These are phyloP conservation scores for Chouioia cunea DNA, from an alignment of 2,888 invertebrate genomes.

Conservation along the genomic window DNA sequence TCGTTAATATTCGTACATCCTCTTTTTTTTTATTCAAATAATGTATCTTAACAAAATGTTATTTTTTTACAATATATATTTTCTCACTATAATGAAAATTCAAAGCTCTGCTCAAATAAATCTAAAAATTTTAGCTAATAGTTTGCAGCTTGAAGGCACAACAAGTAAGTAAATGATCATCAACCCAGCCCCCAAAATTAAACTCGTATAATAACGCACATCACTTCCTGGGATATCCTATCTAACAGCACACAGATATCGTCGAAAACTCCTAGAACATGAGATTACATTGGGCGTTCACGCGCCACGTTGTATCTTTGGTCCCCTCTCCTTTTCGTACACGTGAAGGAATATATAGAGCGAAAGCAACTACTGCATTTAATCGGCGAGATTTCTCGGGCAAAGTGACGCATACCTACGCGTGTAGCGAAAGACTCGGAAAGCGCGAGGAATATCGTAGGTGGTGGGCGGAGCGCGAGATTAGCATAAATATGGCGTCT, in stretches of 20 bases:
- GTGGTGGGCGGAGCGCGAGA: conserved; percentile 51
- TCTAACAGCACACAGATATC: conserved; percentile 29
- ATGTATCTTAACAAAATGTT: too few species aligned
- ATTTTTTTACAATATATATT: too few species aligned
- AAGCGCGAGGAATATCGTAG: conserved; percentile 25
- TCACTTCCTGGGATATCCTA: conserved; percentile 13
- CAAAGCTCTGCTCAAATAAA: not conserved
- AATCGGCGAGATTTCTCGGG: conserved; percentile 16
- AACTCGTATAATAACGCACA: conserved; percentile 18
- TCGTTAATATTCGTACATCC: too few species aligned
- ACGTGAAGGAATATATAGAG: too few species aligned
- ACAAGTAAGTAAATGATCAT: conserved; percentile 3
- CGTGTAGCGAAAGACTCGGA: conserved; percentile 19
- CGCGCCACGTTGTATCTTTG: not conserved
- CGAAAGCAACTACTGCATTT: too few species aligned
- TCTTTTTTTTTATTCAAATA: too few species aligned
- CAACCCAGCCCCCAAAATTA: conserved; percentile 29
- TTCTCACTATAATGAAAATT: not conserved
- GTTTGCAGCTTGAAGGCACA: not conserved
- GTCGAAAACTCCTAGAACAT: conserved; percentile 18
- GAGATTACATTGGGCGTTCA: conserved; percentile 24
- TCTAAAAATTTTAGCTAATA: too few species aligned
- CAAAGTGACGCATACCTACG: conserved; percentile 21
- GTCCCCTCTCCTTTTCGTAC: not conserved
- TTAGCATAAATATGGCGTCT: conserved; percentile 69